Evolutionary conservation across 2,113 vertebrate genomes (phyloP).

Genomic region (Perca flavescens): DNA sequence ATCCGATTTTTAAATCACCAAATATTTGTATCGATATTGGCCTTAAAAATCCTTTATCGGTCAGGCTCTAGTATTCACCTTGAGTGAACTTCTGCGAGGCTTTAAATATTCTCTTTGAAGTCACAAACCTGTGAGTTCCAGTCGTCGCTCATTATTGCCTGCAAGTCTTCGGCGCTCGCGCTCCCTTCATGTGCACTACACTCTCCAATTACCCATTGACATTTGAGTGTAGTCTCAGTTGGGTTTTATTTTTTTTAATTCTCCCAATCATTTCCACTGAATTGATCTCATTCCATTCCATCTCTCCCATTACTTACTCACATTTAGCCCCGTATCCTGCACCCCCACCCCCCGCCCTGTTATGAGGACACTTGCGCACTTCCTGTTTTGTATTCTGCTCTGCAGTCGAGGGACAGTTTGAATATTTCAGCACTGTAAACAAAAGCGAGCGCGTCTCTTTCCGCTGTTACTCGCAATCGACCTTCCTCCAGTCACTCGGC

Average conservation of each 20-base stretch:
- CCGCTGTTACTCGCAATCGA: slow-evolving; percentile 47
- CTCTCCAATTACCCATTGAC: slow-evolving; percentile 31
- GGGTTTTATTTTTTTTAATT: neutral
- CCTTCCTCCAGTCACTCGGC: slow-evolving; percentile 38
- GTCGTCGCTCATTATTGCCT: neutral
- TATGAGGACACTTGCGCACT: neutral
- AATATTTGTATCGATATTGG: too few species aligned
- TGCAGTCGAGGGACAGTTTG: slow-evolving; percentile 27
- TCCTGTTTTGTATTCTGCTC: slow-evolving; percentile 45
- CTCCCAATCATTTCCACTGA: slow-evolving; percentile 27
- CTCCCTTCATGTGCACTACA: neutral
- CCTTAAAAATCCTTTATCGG: too few species aligned
- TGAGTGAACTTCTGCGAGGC: neutral
- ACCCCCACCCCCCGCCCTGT: fast-evolving
- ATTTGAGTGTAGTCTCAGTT: slow-evolving; percentile 18
- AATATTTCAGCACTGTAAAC: slow-evolving; percentile 59
- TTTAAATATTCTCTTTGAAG: neutral
- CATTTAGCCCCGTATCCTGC: slow-evolving; percentile 32
- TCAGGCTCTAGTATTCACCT: too few species aligned
- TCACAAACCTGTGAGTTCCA: neutral
- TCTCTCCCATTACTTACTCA: slow-evolving; percentile 18
- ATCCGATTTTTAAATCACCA: too few species aligned
- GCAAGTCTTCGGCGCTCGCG: neutral
- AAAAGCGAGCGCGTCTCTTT: slow-evolving; percentile 47
- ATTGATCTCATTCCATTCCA: slow-evolving; percentile 28